These are phyloP conservation scores for Tetramorium parvispinum DNA, from an alignment of 1,140 invertebrate genomes.

Conservation along the genomic window DNA sequence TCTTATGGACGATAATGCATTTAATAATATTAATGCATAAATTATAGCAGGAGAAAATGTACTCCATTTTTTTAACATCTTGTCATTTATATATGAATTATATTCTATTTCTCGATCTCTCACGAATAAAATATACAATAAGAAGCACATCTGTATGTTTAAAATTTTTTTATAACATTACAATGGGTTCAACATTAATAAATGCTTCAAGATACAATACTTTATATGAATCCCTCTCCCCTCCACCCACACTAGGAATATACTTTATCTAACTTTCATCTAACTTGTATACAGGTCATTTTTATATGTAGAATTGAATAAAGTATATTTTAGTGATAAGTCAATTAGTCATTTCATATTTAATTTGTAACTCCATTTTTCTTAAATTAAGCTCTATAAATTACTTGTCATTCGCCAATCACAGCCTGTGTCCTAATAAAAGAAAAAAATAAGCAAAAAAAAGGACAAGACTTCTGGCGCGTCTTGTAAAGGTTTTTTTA, in stretches of 20 bases:
- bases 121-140: conserved; percentile 25
- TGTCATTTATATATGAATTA: background rate
- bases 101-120: background rate
- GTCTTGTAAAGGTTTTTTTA: background rate
- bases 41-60: conserved; percentile 22
- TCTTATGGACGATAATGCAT: background rate
- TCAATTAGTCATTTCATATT: conserved; percentile 7
- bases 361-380: conserved; percentile 1
- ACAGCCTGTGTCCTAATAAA: background rate
- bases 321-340: conserved; percentile 32
- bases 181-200: conserved; percentile 75
- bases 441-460: conserved; percentile 5
- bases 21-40: conserved; percentile 31
- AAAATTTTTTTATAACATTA: conserved; percentile 76
- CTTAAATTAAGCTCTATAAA: background rate
- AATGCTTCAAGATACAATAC: conserved; percentile 69
- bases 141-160: conserved; percentile 13
- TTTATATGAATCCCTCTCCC: background rate
- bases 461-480: background rate
- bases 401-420: conserved; percentile 2
- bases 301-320: conserved; percentile 15
- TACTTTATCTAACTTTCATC: conserved; percentile 50
- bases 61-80: conserved; percentile 4
- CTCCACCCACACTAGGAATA: background rate
- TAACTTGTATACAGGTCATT: background rate